Conservation (phyloP, 1,140 invertebrate species). For the Drosophila persimilis region DNA sequence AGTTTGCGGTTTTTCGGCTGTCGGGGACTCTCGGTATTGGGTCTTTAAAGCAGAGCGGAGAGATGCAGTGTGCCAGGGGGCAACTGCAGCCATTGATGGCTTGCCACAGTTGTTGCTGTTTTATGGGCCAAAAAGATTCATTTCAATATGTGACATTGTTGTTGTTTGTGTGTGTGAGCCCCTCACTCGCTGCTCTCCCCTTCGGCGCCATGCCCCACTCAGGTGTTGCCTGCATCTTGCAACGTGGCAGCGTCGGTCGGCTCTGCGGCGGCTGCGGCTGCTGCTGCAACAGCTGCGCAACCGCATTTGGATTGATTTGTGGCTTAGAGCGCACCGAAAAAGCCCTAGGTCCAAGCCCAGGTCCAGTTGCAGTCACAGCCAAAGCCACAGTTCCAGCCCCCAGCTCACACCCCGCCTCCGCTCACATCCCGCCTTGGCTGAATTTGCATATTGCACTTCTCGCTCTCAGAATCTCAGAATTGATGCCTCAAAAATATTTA, state of each 20-base stretch:
- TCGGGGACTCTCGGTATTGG: constrained; percentile 24
- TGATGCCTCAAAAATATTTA: constrained; percentile 25
- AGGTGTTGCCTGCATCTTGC: constrained; percentile 37
- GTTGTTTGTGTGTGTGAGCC: not conserved
- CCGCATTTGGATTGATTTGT: constrained; percentile 83
- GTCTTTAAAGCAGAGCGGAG: no score
- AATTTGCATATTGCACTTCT: constrained; percentile 48
- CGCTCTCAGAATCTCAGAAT: constrained; percentile 22
- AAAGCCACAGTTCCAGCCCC: constrained; percentile 1
- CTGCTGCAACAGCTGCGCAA: constrained; percentile 72
- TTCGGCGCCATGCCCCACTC: constrained; percentile 2
- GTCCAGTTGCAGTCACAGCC: not conserved
- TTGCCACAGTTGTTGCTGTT: constrained; percentile 63
- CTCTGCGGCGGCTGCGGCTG: constrained; percentile 20
- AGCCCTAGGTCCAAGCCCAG: not conserved
- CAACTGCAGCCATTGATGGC: no score
- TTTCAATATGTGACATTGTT: constrained; percentile 75
- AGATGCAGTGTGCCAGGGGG: no score
- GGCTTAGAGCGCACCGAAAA: constrained; percentile 50
- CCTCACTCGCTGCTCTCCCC: not conserved
- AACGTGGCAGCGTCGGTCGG: constrained; percentile 9
- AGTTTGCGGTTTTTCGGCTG: constrained; percentile 65
- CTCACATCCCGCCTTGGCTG: not conserved
- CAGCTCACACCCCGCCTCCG: constrained; percentile 27
- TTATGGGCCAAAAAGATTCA: constrained; percentile 81